Conservation (phyloP, 2,888 invertebrate genomes). For the Dendrolimus pini region DNA sequence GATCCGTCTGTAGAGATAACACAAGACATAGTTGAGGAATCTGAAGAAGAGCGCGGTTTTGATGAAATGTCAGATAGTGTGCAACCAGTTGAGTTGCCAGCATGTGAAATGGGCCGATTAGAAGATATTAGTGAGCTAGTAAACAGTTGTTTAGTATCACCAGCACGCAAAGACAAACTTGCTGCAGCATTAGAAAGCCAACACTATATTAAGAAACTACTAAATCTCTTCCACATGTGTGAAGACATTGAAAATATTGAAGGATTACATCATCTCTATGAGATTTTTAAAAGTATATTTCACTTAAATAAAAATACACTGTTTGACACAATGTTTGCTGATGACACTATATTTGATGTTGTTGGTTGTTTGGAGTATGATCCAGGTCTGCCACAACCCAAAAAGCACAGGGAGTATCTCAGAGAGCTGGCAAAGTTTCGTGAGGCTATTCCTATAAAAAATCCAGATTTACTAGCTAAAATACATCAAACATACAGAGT, state of each 20-base stretch:
- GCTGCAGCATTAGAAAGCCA: slow-evolving; percentile 95
- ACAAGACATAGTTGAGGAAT: slow-evolving; percentile 96
- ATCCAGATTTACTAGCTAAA: slow-evolving; percentile 95
- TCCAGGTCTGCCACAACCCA: slow-evolving; percentile 89
- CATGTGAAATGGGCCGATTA: slow-evolving; percentile 94
- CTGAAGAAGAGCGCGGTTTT: slow-evolving; percentile 93
- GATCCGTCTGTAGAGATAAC: slow-evolving; percentile 99
- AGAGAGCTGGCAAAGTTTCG: slow-evolving; percentile 93
- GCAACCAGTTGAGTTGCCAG: slow-evolving; percentile 95
- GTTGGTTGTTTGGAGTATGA: slow-evolving; percentile 99
- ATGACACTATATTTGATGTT: slow-evolving; percentile 97
- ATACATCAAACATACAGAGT: slow-evolving; percentile 99
- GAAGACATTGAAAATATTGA: slow-evolving; percentile 97
- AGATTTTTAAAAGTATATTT: slow-evolving; percentile 99
- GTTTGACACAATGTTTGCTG: slow-evolving; percentile 98
- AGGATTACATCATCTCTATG: slow-evolving; percentile 96
- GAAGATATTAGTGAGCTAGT: slow-evolving; percentile 97
- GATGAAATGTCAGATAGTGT: slow-evolving; percentile 97
- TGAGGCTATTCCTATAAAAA: slow-evolving; percentile 96
- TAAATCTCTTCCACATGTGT: slow-evolving; percentile 97
- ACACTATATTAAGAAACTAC: slow-evolving; percentile 95
- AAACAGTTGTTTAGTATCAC: slow-evolving; percentile 91
- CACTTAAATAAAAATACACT: slow-evolving; percentile 97
- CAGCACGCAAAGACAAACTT: slow-evolving; percentile 94
- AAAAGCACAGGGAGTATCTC: slow-evolving; percentile 97